Percentiles rank a stretch among this genome's conserved stretches.
Evolutionary conservation across 2,888 invertebrate genomes (phyloP).

Genomic region (Chelonus formosanus): DNA sequence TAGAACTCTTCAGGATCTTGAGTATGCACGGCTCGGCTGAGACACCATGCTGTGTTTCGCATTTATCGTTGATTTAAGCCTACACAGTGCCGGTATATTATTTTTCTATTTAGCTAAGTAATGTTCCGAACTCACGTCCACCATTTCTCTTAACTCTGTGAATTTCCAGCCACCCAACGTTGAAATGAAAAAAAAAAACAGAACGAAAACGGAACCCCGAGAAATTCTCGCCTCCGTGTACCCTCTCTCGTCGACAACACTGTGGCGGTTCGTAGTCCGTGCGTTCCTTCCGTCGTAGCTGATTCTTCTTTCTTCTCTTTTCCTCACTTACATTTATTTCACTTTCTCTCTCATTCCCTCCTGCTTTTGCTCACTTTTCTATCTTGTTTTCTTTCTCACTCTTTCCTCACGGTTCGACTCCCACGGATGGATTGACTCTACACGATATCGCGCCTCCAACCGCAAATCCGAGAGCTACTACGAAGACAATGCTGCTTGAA

Average conservation of each 20-base stretch:
- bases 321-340: constrained; percentile 29
- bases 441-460: constrained; percentile 35
- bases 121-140: constrained; percentile 46
- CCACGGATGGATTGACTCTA: constrained; percentile 30
- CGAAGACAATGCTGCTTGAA: constrained; percentile 21
- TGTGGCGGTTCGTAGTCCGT: constrained; percentile 53
- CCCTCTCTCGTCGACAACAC: constrained; percentile 54
- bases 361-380: constrained; percentile 38
- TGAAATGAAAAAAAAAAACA: constrained; percentile 42
- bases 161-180: constrained; percentile 46
- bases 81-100: constrained; percentile 46
- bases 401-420: constrained; percentile 23
- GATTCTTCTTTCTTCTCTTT: constrained; percentile 19
- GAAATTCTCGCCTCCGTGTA: constrained; percentile 50
- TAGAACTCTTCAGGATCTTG: constrained; percentile 42
- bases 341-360: constrained; percentile 39
- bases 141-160: constrained; percentile 47
- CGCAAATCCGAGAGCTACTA: constrained; percentile 31
- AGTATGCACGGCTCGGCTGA: constrained; percentile 46
- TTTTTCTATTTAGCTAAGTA: constrained; percentile 42
- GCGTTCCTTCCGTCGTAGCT: constrained; percentile 44
- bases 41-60: constrained; percentile 47
- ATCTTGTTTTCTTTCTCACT: constrained; percentile 25
- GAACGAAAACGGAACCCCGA: constrained; percentile 36
- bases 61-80: constrained; percentile 49